Conservation (phyloP, 2,888 invertebrate species). For the Bedellia somnulentella region DNA sequence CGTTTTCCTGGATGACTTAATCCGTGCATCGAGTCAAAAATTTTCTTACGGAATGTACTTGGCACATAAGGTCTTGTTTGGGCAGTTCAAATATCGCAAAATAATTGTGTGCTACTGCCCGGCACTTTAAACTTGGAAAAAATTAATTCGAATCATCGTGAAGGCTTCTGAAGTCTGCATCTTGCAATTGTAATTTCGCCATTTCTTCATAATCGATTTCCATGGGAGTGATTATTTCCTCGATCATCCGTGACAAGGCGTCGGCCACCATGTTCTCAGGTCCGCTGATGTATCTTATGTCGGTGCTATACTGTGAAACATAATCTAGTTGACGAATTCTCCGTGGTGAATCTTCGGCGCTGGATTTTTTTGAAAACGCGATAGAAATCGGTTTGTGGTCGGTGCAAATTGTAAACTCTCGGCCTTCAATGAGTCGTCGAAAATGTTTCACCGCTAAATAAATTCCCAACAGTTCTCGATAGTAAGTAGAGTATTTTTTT, state of each 20-base stretch:
- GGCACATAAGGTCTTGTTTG: neutral
- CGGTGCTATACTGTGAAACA: slow-evolving; percentile 12
- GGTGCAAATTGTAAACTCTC: slow-evolving; percentile 4
- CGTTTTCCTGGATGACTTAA: slow-evolving; percentile 1
- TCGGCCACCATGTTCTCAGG: slow-evolving; percentile 11
- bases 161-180: neutral
- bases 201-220: slow-evolving; percentile 9
- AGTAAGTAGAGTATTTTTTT: slow-evolving; percentile 16
- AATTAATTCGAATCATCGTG: no score
- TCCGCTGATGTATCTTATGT: slow-evolving; percentile 9
- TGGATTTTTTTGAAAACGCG: neutral
- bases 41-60: neutral
- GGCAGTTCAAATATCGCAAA: neutral
- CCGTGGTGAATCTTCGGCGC: slow-evolving; percentile 10
- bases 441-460: slow-evolving; percentile 12
- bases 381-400: slow-evolving; percentile 5
- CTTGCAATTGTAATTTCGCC: slow-evolving; percentile 3
- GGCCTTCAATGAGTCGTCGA: slow-evolving; percentile 11
- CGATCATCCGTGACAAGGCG: slow-evolving; percentile 10
- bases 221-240: slow-evolving; percentile 8
- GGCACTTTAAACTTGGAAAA: no score
- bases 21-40: neutral
- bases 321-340: slow-evolving; percentile 9
- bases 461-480: slow-evolving; percentile 12
- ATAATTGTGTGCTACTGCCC: neutral